A percentile compares a stretch with the other conserved stretches of the same genome.
Conservation (phyloP, 2,113 vertebrate species). For the Alouatta palliata region DNA sequence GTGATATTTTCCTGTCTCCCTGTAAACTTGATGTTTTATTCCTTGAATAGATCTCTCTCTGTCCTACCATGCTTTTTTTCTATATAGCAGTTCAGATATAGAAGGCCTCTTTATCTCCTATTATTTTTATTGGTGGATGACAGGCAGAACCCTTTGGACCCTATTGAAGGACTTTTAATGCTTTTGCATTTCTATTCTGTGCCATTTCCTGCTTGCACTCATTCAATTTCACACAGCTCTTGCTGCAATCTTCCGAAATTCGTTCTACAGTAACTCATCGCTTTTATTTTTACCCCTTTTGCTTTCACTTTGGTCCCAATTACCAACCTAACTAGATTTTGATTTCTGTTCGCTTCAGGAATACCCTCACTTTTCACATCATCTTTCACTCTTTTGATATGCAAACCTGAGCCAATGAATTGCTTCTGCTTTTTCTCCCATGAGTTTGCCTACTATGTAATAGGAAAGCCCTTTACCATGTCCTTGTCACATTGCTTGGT, state of each 20-base stretch:
- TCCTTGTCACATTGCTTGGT: constrained; percentile 13
- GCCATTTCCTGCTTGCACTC: background rate
- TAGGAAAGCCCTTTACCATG: constrained; percentile 51
- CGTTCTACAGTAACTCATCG: constrained; percentile 62
- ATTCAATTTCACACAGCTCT: constrained; percentile 65
- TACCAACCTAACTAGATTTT: constrained; percentile 37
- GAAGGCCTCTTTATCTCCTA: constrained; percentile 48
- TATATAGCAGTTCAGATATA: constrained; percentile 8
- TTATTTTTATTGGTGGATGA: constrained; percentile 64
- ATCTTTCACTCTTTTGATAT: constrained; percentile 59
- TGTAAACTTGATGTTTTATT: constrained; percentile 56
- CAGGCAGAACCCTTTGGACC: constrained; percentile 48
- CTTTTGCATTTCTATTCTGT: constrained; percentile 41
- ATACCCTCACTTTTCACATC: constrained; percentile 14
- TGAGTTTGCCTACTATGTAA: constrained; percentile 39
- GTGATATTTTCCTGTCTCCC: constrained; percentile 60
- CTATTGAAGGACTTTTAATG: constrained; percentile 60
- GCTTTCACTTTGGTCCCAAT: constrained; percentile 67
- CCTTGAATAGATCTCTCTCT: constrained; percentile 45
- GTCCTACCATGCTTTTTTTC: constrained; percentile 63
- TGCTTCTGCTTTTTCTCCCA: constrained; percentile 12
- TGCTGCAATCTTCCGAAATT: constrained; percentile 68
- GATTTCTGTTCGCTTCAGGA: constrained; percentile 55
- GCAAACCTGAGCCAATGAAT: constrained; percentile 54
- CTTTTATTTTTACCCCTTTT: constrained; percentile 67